A percentile compares a stretch with the other conserved stretches of the same genome.
Evolutionary conservation across 1,140 invertebrate genomes (phyloP).

Genomic region (Sogatella furcifera): DNA sequence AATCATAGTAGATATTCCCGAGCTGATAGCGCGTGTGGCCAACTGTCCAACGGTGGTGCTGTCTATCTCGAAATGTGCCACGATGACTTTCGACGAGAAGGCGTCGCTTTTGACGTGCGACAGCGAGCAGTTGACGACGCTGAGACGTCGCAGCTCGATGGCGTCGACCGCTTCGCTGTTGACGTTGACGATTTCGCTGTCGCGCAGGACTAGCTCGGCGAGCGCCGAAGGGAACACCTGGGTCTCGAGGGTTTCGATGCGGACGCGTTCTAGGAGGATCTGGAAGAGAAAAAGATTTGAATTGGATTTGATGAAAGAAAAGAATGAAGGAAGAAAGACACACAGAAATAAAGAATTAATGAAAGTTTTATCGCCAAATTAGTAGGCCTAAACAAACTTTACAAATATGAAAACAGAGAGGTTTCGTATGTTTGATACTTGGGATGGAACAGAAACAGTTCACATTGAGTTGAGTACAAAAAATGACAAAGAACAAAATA

Average conservation of each 20-base stretch:
- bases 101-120: conserved; percentile 45
- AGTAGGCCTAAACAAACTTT: too few relatives aligned
- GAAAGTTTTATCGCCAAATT: too few relatives aligned
- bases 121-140: conserved; percentile 48
- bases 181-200: conserved; percentile 42
- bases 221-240: conserved; percentile 51
- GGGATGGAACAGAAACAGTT: too few relatives aligned
- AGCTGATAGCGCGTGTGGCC: conserved; percentile 45
- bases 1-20: conserved; percentile 49
- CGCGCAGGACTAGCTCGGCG: conserved; percentile 45
- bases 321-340: too few relatives aligned
- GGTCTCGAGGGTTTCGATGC: conserved; percentile 42
- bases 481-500: too few relatives aligned
- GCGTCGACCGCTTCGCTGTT: conserved; percentile 50
- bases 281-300: conserved; percentile 35
- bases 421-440: too few relatives aligned
- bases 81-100: conserved; percentile 49
- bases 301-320: background rate
- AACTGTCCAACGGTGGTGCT: conserved; percentile 45
- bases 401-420: too few relatives aligned
- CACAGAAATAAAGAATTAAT: too few relatives aligned
- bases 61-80: conserved; percentile 45
- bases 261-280: conserved; percentile 52
- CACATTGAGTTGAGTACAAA: too few relatives aligned
- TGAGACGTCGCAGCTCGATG: conserved; percentile 45